Conservation (phyloP, 2,888 invertebrate species). For the Sialis fuliginosa region DNA sequence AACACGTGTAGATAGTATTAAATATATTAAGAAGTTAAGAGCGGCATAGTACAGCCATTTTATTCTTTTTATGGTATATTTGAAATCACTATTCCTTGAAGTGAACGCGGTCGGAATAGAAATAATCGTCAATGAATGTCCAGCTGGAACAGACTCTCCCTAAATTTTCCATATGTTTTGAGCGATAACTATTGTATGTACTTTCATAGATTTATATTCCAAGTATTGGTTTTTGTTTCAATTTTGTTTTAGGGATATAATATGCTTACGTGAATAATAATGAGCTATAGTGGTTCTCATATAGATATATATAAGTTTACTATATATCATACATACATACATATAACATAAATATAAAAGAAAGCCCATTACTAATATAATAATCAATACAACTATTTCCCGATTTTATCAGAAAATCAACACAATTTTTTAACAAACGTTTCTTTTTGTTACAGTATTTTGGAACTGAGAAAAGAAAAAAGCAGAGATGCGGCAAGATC, state of each 20-base stretch:
- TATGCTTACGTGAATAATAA: neutral
- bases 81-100: conserved; percentile 1
- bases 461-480: conserved; percentile 86
- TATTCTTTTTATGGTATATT: conserved; percentile 3
- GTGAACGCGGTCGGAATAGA: neutral
- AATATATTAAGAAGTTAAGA: conserved; percentile 1
- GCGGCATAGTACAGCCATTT: neutral
- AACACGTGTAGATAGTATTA: conserved; percentile 1
- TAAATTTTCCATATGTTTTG: neutral
- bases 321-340: neutral
- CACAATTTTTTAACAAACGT: neutral
- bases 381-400: no score
- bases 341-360: neutral
- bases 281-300: neutral
- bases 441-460: conserved; percentile 53
- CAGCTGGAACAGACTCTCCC: neutral
- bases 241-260: no score
- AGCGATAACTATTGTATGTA: neutral
- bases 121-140: neutral
- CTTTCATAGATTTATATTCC: no score
- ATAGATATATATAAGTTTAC: neutral
- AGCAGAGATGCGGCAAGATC: conserved; percentile 85
- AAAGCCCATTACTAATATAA: no score
- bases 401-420: no score
- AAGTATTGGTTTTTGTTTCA: no score